A percentile compares a stretch with the other conserved stretches of the same genome.
Conservation (phyloP, 2,113 vertebrate genomes). For the Sphyrna mokarran region DNA sequence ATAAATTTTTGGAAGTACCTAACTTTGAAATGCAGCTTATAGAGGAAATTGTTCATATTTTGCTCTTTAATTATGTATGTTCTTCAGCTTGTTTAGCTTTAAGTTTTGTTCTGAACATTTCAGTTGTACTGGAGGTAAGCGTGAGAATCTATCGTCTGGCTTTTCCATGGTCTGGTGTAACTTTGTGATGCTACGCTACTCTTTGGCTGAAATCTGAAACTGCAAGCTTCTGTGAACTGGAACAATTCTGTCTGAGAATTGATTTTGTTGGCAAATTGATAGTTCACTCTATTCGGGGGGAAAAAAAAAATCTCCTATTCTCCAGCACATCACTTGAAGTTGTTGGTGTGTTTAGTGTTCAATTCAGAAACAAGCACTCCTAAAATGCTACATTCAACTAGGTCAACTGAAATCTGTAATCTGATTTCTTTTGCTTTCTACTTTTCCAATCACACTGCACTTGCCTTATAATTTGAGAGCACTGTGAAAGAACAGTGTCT, state of each 20-base stretch:
- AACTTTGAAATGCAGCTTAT: background rate
- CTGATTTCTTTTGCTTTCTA: background rate
- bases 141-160: background rate
- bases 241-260: too few species aligned
- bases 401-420: background rate
- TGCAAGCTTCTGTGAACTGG: background rate
- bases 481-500: background rate
- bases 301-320: background rate
- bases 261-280: background rate
- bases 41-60: background rate
- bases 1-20: too few species aligned
- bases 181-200: background rate
- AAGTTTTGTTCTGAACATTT: background rate
- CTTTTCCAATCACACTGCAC: background rate
- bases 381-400: background rate
- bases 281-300: background rate
- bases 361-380: background rate
- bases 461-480: background rate
- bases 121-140: background rate
- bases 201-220: background rate
- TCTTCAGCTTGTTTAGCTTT: background rate
- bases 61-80: background rate
- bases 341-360: background rate
- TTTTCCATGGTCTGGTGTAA: background rate
- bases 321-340: background rate